These are phyloP conservation scores for Salticus scenicus DNA, from an alignment of 2,888 invertebrate genomes.

Conservation along the genomic window DNA sequence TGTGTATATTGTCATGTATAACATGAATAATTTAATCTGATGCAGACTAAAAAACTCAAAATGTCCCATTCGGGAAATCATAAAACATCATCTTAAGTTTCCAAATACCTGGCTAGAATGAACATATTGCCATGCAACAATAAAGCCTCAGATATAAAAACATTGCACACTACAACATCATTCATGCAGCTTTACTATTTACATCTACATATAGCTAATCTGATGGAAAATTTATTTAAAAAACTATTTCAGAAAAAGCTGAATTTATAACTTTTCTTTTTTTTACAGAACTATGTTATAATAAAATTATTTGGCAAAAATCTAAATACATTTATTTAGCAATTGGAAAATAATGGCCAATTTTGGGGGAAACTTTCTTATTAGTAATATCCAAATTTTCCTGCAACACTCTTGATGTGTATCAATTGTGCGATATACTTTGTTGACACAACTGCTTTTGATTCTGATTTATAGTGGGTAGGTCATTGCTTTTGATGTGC, in stretches of 20 bases:
- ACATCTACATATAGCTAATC: not conserved
- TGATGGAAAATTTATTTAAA: not conserved
- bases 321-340: too few species aligned
- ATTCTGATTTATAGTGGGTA: too few species aligned
- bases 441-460: too few species aligned
- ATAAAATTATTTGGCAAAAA: too few species aligned
- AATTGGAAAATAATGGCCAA: too few species aligned
- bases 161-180: not conserved
- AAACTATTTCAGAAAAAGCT: not conserved
- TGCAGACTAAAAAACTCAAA: slow-evolving; percentile 61
- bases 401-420: too few species aligned
- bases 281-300: too few species aligned
- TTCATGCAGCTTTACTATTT: not conserved
- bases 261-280: too few species aligned
- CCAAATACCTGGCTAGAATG: not conserved
- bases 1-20: slow-evolving; percentile 58
- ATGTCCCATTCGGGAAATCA: slow-evolving; percentile 45
- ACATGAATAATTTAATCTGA: slow-evolving; percentile 68
- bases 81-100: slow-evolving; percentile 10
- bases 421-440: too few species aligned
- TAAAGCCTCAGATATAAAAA: not conserved
- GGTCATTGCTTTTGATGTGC: too few species aligned
- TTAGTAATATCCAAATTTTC: too few species aligned
- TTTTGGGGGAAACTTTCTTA: too few species aligned
- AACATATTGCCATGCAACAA: not conserved